Evolutionary conservation across 2,113 vertebrate species (phyloP).

Genomic region (Barnardius zonarius): DNA sequence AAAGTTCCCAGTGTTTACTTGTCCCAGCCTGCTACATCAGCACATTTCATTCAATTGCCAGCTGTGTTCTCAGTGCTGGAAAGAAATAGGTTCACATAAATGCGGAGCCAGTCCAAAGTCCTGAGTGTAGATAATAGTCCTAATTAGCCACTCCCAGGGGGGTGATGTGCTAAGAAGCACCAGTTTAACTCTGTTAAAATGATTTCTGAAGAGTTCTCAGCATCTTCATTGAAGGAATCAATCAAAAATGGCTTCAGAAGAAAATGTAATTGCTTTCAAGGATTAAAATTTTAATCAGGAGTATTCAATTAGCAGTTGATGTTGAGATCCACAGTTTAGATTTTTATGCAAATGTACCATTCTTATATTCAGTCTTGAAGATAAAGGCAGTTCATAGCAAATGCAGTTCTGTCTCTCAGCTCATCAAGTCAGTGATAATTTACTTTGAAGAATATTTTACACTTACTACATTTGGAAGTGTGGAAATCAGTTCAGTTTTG

Average conservation of each 20-base stretch:
- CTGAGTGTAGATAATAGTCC: not conserved
- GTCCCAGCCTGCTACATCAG: not conserved
- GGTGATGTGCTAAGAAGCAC: not conserved
- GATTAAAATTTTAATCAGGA: constrained; percentile 70
- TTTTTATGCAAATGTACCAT: constrained; percentile 59
- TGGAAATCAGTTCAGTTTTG: constrained; percentile 11
- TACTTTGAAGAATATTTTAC: constrained; percentile 45
- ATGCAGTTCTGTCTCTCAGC: constrained; percentile 1
- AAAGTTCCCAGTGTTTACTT: not conserved
- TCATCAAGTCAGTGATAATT: constrained; percentile 21
- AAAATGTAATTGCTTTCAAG: constrained; percentile 69
- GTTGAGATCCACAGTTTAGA: constrained; percentile 57
- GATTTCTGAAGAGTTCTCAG: constrained; percentile 22
- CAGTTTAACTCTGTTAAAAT: constrained; percentile 25
- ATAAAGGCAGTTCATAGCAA: constrained; percentile 39
- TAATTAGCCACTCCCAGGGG: constrained; percentile 46
- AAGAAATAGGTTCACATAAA: constrained; percentile 6
- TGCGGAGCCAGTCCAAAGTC: not conserved
- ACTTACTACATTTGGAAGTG: constrained; percentile 5
- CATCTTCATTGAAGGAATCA: constrained; percentile 8
- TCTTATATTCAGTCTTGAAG: constrained; percentile 44
- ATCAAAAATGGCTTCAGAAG: constrained; percentile 51
- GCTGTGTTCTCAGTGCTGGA: not conserved
- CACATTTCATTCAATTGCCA: not conserved
- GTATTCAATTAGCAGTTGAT: constrained; percentile 66